Percentiles rank a stretch among this genome's conserved stretches.
These are phyloP conservation scores for Cephus pulcher DNA, from an alignment of 2,888 invertebrate genomes.

Conservation along the genomic window DNA sequence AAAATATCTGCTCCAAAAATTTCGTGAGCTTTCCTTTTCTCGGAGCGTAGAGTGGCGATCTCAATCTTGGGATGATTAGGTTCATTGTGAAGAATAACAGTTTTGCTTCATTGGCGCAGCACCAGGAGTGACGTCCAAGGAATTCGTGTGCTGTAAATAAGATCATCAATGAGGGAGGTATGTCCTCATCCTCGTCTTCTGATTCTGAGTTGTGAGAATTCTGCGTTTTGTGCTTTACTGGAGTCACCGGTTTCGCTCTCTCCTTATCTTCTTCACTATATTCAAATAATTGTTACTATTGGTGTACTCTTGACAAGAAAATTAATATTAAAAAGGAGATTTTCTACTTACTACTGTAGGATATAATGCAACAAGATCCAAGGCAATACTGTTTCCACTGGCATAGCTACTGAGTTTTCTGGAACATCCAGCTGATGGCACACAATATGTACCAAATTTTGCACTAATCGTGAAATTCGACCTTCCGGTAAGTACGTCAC, in stretches of 20 bases:
- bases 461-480: constrained; percentile 76
- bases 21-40: constrained; percentile 78
- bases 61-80: constrained; percentile 76
- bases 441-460: constrained; percentile 80
- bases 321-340: not conserved
- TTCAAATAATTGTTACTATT: not conserved
- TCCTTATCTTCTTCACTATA: constrained; percentile 77
- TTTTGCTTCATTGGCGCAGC: constrained; percentile 81
- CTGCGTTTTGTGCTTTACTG: constrained; percentile 43
- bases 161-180: constrained; percentile 81
- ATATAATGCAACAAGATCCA: constrained; percentile 89
- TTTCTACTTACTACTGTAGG: constrained; percentile 70
- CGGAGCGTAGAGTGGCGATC: constrained; percentile 74
- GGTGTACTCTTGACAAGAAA: constrained; percentile 11
- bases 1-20: constrained; percentile 86
- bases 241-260: constrained; percentile 66
- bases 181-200: constrained; percentile 70
- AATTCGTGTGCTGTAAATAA: constrained; percentile 88
- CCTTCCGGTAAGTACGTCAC: constrained; percentile 69
- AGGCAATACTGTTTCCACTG: constrained; percentile 79
- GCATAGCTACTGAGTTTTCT: constrained; percentile 74
- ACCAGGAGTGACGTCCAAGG: constrained; percentile 84
- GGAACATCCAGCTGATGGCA: constrained; percentile 81
- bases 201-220: constrained; percentile 56
- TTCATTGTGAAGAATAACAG: constrained; percentile 83